phyloP scores from a whole-genome alignment of 2,113 vertebrate genomes.

The Halcyon senegalensis region DNA sequence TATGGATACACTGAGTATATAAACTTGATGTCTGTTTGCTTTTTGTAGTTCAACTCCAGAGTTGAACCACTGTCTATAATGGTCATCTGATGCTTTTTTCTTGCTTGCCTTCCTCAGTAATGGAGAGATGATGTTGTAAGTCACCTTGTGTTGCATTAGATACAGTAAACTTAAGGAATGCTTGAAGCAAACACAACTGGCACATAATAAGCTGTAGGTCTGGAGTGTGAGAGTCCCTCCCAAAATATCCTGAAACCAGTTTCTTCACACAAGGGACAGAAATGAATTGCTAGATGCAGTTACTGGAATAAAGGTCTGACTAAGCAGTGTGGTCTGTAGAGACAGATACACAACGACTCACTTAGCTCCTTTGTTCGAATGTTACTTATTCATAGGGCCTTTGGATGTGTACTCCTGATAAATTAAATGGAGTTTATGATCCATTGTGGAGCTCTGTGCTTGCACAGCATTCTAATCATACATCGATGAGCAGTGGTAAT shows the following conservation, averaged over 20 bases:
- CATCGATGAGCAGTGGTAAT: background rate
- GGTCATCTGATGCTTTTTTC: background rate
- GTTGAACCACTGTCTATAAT: background rate
- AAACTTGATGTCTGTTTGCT: background rate
- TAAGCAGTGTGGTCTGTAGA: background rate
- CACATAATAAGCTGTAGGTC: background rate
- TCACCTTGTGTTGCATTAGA: background rate
- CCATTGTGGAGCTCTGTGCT: background rate
- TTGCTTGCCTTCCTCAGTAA: background rate
- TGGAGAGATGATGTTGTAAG: background rate
- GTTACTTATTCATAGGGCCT: background rate
- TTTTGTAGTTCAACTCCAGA: background rate
- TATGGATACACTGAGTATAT: background rate
- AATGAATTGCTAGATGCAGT: background rate
- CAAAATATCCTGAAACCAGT: background rate
- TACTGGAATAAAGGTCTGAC: background rate
- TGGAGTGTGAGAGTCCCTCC: background rate
- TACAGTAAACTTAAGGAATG: background rate
- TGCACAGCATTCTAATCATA: background rate
- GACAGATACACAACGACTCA: background rate
- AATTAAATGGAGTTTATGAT: background rate
- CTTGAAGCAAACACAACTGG: background rate
- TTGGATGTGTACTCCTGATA: background rate
- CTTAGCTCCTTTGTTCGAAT: background rate
- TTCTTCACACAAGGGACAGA: background rate